Evolutionary conservation across 2,888 invertebrate genomes (phyloP), one percentile per base, ranked within the genome.

Genomic region (Aquatica leii): DNA sequence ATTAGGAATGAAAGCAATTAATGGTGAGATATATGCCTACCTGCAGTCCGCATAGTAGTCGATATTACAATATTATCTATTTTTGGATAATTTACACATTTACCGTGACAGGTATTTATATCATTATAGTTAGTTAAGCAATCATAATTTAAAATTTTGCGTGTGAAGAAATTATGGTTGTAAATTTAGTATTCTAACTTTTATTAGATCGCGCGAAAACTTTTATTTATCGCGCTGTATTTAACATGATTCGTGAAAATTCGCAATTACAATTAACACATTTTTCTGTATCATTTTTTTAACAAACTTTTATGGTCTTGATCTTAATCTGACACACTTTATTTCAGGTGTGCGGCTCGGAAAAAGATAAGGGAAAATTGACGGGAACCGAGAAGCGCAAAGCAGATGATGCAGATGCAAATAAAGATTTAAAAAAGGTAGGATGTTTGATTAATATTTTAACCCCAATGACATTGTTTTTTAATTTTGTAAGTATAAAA

Each of bases 361-460:
- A 88, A 77, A 88, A 89, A 74, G 90, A 89, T 76, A 89, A 89
- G 77, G 85, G 84, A 72, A 88, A 88, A 81, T 82, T 88, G 73
- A 82, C 85, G 49, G 86, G 87, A 71, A 88, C 90, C 55, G 93
- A 93, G 78, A 94, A 94, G 79, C 84, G 93, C 74, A 93, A 93
- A 85, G 91, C 92, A 11, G 93, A 93, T 76, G 93, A 93, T 74
- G 87, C 87, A 1, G 93, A 93, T 70, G 88, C 90, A 71, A 90
- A 90, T 78, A 93, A 93, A 80, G 93, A 93, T 82, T 86, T 93
- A 75, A 94, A 94, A 84, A 94, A 93, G 90, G 93, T 93, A 82
- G 80, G 82, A 67, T 46, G 49, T 60, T 54, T 50, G 59, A 50
- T 58, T 37, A 58, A 24, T n/a, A 40, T 34, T 17, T 17, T 24